Base-by-base conservation (phyloP, 2,113 vertebrate species). In the Neodontobutis hainanensis region DNA sequence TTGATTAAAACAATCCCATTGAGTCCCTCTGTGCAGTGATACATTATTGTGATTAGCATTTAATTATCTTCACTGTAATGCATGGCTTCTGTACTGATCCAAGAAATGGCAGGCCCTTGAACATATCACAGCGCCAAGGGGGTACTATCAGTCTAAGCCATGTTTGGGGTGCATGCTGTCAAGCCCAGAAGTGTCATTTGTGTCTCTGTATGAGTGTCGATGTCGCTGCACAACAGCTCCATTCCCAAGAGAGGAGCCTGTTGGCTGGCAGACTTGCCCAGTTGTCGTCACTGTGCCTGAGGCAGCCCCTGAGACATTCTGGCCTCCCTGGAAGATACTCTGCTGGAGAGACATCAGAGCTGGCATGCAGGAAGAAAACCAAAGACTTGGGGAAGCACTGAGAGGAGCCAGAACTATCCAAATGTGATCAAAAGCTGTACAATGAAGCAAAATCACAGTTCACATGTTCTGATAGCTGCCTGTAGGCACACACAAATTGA, bases 341-440 rank as follows among this genome's bases (percentile, higher is more conserved):
- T n/a, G 45, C 71, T 83, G 81, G 77, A 81, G 76, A 61, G 44
- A 77, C 68, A 80, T 87, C 77, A 86, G 67, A 82, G 65, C 44
- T 50, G 47, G 61, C 58, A 52, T n/a, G 60, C 15, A 66, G 56
- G 34, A 50, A 65, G 64, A 0, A 68, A 81, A 70, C 38, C 35
- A 44, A 63, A 58, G 64, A 61, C 40, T 38, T 6, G 35, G 47
- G 6, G 50, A 42, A 10, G 55, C 53, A 73, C 59, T 11, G 44
- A 65, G 55, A 68, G 9, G n/a, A 68, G 61, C 63, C 63, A 62
- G 48, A 58, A 56, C 59, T n/a, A 38, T 42, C 2, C 9, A 52
- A 53, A 52, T 35, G 10, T 60, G 60, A 65, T 12, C 10, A 38
- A 11, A 15, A 6, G 50, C 6, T 19, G 57, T 5, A 50, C 42